Evolutionary conservation across 1,140 invertebrate genomes (phyloP).

Genomic region (Parapsyche elsis): DNA sequence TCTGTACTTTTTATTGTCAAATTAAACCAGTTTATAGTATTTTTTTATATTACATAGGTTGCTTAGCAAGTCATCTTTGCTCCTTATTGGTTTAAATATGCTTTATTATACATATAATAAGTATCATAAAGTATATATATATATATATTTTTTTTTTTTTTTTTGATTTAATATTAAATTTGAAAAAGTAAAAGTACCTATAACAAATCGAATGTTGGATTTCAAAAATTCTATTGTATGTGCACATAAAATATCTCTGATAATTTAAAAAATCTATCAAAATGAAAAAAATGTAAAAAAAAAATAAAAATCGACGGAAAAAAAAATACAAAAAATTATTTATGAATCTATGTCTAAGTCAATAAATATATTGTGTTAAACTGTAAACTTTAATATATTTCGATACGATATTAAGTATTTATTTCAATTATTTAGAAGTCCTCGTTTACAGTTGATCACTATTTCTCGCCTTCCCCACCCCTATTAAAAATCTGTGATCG

Average conservation of each 20-base stretch:
- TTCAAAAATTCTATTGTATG: background rate
- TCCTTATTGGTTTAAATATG: too few relatives aligned
- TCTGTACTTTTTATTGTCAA: too few relatives aligned
- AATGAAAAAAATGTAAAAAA: conserved; percentile 6
- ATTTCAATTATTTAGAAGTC: background rate
- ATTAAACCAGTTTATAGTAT: background rate
- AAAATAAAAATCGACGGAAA: background rate
- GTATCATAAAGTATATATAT: too few relatives aligned
- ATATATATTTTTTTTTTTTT: too few relatives aligned
- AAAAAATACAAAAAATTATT: background rate
- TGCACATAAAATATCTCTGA: background rate
- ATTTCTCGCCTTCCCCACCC: background rate
- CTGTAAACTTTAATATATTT: conserved; percentile 19
- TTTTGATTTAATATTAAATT: background rate
- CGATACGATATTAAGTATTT: background rate
- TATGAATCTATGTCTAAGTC: conserved; percentile 3
- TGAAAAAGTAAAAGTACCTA: background rate
- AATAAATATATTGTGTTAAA: background rate
- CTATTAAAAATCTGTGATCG: background rate
- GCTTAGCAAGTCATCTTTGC: too few relatives aligned
- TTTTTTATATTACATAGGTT: too few relatives aligned
- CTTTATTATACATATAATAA: too few relatives aligned
- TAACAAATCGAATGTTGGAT: background rate
- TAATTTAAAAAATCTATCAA: background rate
- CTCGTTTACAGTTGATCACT: background rate